Evolutionary conservation across 2,113 vertebrate species (phyloP), one percentile per base, ranked within the genome.

Genomic region (Odontophorus gujanensis): DNA sequence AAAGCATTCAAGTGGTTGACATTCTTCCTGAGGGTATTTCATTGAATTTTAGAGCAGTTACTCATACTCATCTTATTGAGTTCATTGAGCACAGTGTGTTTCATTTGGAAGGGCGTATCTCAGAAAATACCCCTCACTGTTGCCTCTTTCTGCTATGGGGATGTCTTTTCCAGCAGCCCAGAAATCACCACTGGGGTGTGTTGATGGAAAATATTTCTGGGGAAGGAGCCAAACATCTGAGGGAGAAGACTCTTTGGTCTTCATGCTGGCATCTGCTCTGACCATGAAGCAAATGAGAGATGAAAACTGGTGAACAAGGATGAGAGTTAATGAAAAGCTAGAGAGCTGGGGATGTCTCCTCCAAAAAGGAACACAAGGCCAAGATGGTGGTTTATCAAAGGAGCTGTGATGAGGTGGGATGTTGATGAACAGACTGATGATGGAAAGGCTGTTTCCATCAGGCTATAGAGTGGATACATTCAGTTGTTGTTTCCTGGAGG

Each of bases 21-120:
- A 7, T 88, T 8, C 22, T 68, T 92, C 69, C 61, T 91, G 68
- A 77, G 78, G 59, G 53, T 38, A 74, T 87, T 81, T 95, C 78
- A 16, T 69, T 91, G 57, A 91, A 89, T 61, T 90, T 87, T 83
- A 87, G 45, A 77, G 66, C 25, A 75, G 38, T 42, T 88, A 53
- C 40, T 40, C 81, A 13, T 67, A 77, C 57, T 40, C 38, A 68
- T 66, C 2, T 2, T 34, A 18, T 28, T 72, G 36, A 66, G 45
- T 67, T 83, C 7, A 61, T 5, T 78, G 65, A 72, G 28, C 55
- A 77, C 5, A 68, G 32, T 11, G 17, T 28, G 14, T 85, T 90
- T 75, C 51, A 43, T 74, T 43, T 67, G 17, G 63, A 43, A 77
- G 59, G 34, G 6, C 12, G n/a, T 2, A 1, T 48, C 55, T 89